Conservation (phyloP, 2,888 invertebrate genomes). For the Digitonthophagus gazella region DNA sequence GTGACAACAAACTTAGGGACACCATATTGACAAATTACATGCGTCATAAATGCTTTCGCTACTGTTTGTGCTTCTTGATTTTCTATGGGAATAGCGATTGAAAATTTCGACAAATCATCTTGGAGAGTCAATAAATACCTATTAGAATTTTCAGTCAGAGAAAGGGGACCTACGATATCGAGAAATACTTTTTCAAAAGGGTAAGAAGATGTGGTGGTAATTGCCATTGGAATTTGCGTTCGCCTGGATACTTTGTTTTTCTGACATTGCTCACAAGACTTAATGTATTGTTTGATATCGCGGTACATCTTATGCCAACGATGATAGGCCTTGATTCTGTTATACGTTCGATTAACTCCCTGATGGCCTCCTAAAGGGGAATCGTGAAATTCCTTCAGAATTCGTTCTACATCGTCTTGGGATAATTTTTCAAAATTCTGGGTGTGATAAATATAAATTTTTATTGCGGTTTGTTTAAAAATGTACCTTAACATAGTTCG, state of each 20-base stretch:
- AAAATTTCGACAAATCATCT: conserved; percentile 42
- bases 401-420: not conserved
- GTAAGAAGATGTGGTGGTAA: conserved; percentile 38
- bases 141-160: conserved; percentile 34
- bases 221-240: conserved; percentile 41
- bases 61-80: no score
- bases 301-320: conserved; percentile 30
- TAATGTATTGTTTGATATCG: no score
- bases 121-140: conserved; percentile 37
- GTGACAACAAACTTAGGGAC: conserved; percentile 37
- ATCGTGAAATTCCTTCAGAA: conserved; percentile 25
- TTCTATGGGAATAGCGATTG: no score
- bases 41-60: no score
- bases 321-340: conserved; percentile 25
- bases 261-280: conserved; percentile 22
- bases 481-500: conserved; percentile 25
- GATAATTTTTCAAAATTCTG: not conserved
- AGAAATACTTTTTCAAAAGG: no score
- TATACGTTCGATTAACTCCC: no score
- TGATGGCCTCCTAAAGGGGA: conserved; percentile 23
- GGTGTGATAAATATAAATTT: conserved; percentile 17
- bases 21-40: conserved; percentile 36
- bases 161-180: conserved; percentile 40
- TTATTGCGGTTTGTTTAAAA: conserved; percentile 21
- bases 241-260: no score